Evolutionary conservation across 2,113 vertebrate species (phyloP).

Genomic region (Garra rufa): DNA sequence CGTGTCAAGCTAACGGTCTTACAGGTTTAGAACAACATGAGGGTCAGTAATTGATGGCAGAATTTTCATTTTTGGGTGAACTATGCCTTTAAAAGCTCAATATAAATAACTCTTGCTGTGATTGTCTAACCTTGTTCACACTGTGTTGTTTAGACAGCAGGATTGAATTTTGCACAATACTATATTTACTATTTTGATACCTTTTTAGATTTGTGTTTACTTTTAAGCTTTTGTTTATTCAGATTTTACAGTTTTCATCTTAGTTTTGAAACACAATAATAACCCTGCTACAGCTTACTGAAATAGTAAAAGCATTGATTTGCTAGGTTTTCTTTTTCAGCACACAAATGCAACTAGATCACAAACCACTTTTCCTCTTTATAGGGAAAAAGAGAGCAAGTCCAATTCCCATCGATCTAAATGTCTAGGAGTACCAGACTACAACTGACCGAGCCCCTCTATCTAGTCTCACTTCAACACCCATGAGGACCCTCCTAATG

Average conservation of each 20-base stretch:
- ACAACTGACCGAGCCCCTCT: neutral
- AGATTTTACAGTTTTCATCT: neutral
- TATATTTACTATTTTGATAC: too few species aligned
- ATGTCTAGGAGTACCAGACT: slow-evolving; percentile 35
- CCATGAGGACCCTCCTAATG: neutral
- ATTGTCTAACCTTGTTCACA: too few species aligned
- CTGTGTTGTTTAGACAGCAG: neutral
- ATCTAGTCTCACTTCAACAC: slow-evolving; percentile 16
- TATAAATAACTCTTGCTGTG: too few species aligned
- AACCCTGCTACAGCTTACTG: neutral
- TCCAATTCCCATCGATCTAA: slow-evolving; percentile 20
- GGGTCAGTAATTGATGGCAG: too few species aligned
- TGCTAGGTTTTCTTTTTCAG: neutral
- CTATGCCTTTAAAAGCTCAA: too few species aligned
- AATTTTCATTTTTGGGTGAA: too few species aligned
- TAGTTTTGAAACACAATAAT: neutral
- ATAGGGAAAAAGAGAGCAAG: neutral
- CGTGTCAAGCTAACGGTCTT: too few species aligned
- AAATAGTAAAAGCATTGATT: neutral
- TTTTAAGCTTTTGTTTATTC: too few species aligned
- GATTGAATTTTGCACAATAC: neutral
- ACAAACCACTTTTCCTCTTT: neutral
- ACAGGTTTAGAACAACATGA: too few species aligned
- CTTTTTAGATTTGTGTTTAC: too few species aligned
- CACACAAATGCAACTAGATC: neutral